phyloP scores from a whole-genome alignment of 2,888 invertebrate genomes.

The Fissipunctia ypsillon region DNA sequence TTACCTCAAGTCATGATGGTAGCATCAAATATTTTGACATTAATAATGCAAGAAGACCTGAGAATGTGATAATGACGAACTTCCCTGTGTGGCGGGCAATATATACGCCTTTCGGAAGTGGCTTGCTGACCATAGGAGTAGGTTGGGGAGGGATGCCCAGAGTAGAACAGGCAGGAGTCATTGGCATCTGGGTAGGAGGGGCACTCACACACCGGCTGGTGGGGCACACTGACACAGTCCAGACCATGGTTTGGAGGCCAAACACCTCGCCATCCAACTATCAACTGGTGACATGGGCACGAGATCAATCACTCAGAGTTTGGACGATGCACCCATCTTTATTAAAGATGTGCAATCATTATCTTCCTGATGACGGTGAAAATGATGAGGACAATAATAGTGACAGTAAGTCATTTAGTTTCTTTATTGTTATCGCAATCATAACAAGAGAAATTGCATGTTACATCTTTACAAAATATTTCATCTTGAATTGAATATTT shows the following conservation, averaged over 20 bases:
- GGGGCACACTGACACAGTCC: constrained; percentile 98
- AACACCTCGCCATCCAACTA: constrained; percentile 92
- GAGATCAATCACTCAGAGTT: constrained; percentile 97
- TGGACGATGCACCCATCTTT: constrained; percentile 97
- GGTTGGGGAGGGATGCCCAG: constrained; percentile 95
- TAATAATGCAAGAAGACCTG: constrained; percentile 95
- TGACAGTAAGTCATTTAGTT: constrained; percentile 80
- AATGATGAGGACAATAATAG: constrained; percentile 89
- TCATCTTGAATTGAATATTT: no score
- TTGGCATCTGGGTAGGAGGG: constrained; percentile 89
- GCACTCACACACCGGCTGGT: constrained; percentile 96
- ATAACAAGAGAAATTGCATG: neutral
- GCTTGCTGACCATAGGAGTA: constrained; percentile 97
- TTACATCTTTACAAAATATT: neutral
- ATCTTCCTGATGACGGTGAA: constrained; percentile 92
- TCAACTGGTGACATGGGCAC: constrained; percentile 98
- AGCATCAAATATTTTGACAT: constrained; percentile 98
- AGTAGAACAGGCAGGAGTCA: constrained; percentile 94
- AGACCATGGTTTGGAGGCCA: constrained; percentile 98
- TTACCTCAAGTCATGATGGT: constrained; percentile 98
- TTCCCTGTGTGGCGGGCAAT: constrained; percentile 98
- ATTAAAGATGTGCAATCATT: constrained; percentile 93
- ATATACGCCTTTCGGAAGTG: constrained; percentile 98
- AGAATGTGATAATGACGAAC: constrained; percentile 95
- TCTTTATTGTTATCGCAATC: neutral